phyloP scores from a whole-genome alignment of 2,797 vertebrate species.

The Pipistrellus pipistrellus region DNA sequence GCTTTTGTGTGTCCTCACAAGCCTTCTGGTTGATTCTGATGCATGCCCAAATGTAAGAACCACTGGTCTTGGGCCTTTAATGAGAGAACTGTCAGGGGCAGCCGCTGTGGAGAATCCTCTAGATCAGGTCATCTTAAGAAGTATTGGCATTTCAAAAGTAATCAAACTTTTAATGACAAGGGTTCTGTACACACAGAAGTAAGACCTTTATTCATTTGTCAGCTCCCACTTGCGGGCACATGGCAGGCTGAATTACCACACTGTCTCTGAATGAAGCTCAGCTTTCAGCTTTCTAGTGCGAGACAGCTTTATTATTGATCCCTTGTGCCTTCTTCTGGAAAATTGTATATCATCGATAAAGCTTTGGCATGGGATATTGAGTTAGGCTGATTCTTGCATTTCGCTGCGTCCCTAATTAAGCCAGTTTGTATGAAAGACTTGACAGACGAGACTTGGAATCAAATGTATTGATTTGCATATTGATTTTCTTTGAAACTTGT shows the following conservation, averaged over 20 bases:
- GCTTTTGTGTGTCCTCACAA: background rate
- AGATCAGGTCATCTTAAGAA: background rate
- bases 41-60: background rate
- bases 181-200: background rate
- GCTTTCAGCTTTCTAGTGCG: constrained; percentile 44
- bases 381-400: constrained; percentile 71
- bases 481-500: constrained; percentile 78
- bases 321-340: constrained; percentile 63
- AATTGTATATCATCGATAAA: constrained; percentile 75
- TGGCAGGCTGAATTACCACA: background rate
- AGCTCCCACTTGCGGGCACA: background rate
- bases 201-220: background rate
- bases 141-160: constrained; percentile 12
- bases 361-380: constrained; percentile 70
- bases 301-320: constrained; percentile 42
- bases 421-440: constrained; percentile 73
- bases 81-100: background rate
- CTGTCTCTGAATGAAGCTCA: constrained; percentile 22
- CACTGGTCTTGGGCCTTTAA: background rate
- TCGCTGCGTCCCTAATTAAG: constrained; percentile 77
- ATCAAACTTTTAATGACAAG: background rate
- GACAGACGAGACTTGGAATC: constrained; percentile 71
- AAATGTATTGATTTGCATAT: constrained; percentile 82
- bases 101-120: background rate
- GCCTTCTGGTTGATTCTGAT: background rate